Evolutionary conservation across 2,113 vertebrate genomes (phyloP).

Genomic region (Bubo bubo): DNA sequence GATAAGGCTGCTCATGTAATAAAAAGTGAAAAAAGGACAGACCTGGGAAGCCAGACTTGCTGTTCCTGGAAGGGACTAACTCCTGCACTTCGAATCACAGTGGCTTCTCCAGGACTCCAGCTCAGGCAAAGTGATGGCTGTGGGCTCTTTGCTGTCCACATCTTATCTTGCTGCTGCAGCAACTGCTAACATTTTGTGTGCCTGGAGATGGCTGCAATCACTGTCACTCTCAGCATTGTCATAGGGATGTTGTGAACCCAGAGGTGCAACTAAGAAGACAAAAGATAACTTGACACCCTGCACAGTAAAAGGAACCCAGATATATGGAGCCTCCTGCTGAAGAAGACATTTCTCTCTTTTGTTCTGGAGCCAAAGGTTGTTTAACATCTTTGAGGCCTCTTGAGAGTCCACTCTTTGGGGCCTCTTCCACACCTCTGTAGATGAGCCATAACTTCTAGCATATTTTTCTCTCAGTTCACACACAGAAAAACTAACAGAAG

Average conservation of each 20-base stretch:
- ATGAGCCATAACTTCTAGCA: not conserved
- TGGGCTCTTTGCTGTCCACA: not conserved
- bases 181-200: not conserved
- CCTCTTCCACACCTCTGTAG: not conserved
- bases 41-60: not conserved
- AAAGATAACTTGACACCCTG: not conserved
- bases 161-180: not conserved
- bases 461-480: not conserved
- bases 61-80: not conserved
- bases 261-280: not conserved
- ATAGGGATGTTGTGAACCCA: not conserved
- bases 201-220: not conserved
- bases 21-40: not conserved
- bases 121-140: not conserved
- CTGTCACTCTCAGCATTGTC: not conserved
- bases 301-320: not conserved
- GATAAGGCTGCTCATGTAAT: not conserved
- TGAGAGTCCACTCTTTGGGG: not conserved
- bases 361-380: not conserved
- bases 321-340: accelerated
- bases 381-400: not conserved
- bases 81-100: not conserved
- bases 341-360: not conserved
- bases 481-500: not conserved
- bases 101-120: not conserved